Conservation (phyloP, 2,888 invertebrate species). For the Candidula unifasciata region DNA sequence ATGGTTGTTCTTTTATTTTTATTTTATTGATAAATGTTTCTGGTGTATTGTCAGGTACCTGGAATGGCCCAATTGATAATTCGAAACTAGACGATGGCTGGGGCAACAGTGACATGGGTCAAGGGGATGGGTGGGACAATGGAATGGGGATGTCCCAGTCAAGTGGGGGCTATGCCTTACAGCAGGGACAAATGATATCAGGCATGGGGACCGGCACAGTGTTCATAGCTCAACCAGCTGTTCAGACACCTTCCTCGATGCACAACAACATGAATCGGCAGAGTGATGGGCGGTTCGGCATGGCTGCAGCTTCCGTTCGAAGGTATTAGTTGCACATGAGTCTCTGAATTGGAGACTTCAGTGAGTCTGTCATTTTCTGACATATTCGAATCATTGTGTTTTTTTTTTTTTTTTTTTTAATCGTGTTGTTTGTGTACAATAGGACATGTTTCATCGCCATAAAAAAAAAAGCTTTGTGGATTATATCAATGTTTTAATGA, state of each 20-base stretch:
- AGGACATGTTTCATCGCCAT: too few species aligned
- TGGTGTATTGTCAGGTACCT: slow-evolving; percentile 31
- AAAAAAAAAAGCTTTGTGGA: too few species aligned
- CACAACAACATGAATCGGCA: slow-evolving; percentile 47
- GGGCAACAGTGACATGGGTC: slow-evolving; percentile 50
- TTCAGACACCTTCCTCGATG: slow-evolving; percentile 44
- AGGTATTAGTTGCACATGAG: slow-evolving; percentile 45
- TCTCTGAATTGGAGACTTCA: background rate
- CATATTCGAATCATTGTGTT: too few species aligned
- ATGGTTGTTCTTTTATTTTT: background rate
- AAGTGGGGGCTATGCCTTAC: slow-evolving; percentile 40
- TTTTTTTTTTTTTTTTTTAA: background rate
- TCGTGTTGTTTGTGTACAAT: background rate
- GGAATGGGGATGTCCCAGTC: slow-evolving; percentile 43
- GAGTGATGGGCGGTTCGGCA: slow-evolving; percentile 50
- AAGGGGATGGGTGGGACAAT: slow-evolving; percentile 54
- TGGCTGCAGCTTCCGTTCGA: slow-evolving; percentile 53
- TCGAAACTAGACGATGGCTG: slow-evolving; percentile 53
- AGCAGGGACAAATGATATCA: slow-evolving; percentile 45
- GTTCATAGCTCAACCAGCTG: slow-evolving; percentile 44
- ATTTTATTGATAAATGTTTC: background rate
- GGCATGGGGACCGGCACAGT: slow-evolving; percentile 41
- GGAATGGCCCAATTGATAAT: slow-evolving; percentile 54
- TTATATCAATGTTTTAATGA: too few species aligned
- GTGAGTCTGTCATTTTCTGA: background rate